Evolutionary conservation across 1,140 invertebrate genomes (phyloP).

Genomic region (Cydia fagiglandana): DNA sequence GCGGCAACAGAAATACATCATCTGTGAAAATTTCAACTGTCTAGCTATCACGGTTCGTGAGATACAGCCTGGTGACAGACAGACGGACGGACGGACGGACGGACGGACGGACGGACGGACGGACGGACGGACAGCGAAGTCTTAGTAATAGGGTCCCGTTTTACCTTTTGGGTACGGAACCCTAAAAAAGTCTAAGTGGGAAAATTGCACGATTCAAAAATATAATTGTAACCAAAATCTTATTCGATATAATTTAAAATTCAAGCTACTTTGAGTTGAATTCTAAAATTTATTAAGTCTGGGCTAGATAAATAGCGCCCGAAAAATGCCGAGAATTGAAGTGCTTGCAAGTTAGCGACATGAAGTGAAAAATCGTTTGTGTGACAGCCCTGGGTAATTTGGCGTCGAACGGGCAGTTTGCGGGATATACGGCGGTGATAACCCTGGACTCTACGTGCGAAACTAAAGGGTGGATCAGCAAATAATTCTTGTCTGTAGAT

Average conservation of each 20-base stretch:
- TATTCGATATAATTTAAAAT: too few relatives aligned
- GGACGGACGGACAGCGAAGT: too few relatives aligned
- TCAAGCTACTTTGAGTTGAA: background rate
- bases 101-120: too few relatives aligned
- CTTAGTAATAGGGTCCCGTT: too few relatives aligned
- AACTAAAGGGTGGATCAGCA: background rate
- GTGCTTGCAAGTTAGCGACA: background rate
- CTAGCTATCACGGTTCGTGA: too few relatives aligned
- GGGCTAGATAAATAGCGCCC: background rate
- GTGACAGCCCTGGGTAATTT: background rate
- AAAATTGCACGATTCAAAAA: background rate
- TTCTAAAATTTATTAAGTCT: background rate
- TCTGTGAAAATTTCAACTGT: too few relatives aligned
- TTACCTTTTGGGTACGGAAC: too few relatives aligned
- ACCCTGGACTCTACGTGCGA: background rate
- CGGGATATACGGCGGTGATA: background rate
- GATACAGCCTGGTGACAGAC: too few relatives aligned
- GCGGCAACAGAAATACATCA: too few relatives aligned
- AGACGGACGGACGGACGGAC: too few relatives aligned
- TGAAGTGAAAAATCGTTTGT: background rate
- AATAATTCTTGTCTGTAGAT: too few relatives aligned
- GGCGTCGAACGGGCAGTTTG: background rate
- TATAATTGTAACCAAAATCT: background rate
- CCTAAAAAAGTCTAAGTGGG: too few relatives aligned
- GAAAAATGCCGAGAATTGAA: background rate